A percentile compares a stretch with the other conserved stretches of the same genome.
Evolutionary conservation across 2,797 vertebrate genomes (phyloP).

Genomic region (Clamator glandarius): DNA sequence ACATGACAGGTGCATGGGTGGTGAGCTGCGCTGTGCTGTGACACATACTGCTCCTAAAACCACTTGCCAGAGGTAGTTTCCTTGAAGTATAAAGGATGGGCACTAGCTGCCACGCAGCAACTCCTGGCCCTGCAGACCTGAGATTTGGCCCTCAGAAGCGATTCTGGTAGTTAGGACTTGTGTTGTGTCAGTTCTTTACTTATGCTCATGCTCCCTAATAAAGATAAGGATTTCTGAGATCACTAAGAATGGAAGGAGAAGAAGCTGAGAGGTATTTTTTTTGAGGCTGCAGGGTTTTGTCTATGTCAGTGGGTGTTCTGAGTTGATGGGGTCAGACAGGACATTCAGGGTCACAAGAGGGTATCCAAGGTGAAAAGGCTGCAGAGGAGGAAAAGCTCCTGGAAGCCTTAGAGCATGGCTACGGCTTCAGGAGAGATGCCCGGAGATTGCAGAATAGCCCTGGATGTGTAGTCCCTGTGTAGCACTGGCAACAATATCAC

Average conservation of each 20-base stretch:
- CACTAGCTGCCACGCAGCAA: background rate
- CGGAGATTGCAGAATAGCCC: background rate
- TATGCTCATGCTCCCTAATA: background rate
- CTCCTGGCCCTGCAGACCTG: background rate
- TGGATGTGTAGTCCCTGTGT: accelerated
- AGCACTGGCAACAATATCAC: background rate
- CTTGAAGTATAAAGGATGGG: background rate
- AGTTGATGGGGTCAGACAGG: background rate
- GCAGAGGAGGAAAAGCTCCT: background rate
- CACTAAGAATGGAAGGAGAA: background rate
- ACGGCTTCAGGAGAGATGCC: background rate
- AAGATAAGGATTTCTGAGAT: background rate
- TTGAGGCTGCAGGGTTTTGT: background rate
- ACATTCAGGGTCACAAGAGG: background rate
- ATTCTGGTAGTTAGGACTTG: background rate
- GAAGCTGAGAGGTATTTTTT: background rate
- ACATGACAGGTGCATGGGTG: accelerated
- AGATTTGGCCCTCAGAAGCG: background rate
- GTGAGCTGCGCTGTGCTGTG: background rate
- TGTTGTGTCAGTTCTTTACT: background rate
- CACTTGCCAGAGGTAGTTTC: background rate
- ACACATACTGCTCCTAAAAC: background rate
- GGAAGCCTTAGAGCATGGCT: background rate
- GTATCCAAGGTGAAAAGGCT: background rate
- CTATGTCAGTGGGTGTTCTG: background rate